Percentiles rank a stretch among this genome's conserved stretches.
These are phyloP conservation scores for Iguana delicatissima DNA, from an alignment of 2,797 vertebrate genomes.

Conservation along the genomic window DNA sequence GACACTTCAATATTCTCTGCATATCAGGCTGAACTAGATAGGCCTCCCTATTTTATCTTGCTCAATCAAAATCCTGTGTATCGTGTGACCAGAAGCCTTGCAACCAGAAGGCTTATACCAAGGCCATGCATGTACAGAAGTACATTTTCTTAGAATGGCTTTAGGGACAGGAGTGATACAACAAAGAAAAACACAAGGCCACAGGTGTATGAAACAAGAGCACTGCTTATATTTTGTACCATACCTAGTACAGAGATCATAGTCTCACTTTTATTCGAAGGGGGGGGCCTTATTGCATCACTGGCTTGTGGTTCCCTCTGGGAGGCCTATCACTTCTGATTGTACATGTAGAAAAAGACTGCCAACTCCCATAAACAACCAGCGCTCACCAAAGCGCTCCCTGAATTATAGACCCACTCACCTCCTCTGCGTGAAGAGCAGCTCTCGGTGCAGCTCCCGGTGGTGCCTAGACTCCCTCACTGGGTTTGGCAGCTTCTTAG, in stretches of 20 bases:
- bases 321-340: neutral
- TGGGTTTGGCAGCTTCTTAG: constrained; percentile 78
- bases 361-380: neutral
- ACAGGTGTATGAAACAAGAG: neutral
- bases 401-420: constrained; percentile 54
- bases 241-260: neutral
- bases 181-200: neutral
- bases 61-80: neutral
- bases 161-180: neutral
- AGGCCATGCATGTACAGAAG: neutral
- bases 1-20: too few relatives aligned
- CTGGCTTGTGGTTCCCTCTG: neutral
- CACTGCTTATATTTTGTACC: neutral
- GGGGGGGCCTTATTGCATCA: neutral
- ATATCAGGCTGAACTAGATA: neutral
- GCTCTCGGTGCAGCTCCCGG: constrained; percentile 82
- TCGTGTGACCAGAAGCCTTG: neutral
- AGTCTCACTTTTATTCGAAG: neutral
- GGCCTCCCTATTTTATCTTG: too few relatives aligned
- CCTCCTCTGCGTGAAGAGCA: constrained; percentile 85
- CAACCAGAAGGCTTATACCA: neutral
- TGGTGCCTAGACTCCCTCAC: constrained; percentile 75
- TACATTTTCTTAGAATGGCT: neutral
- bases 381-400: neutral
- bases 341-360: neutral